phyloP scores from a whole-genome alignment of 2,113 vertebrate species.

The Kryptolebias marmoratus region DNA sequence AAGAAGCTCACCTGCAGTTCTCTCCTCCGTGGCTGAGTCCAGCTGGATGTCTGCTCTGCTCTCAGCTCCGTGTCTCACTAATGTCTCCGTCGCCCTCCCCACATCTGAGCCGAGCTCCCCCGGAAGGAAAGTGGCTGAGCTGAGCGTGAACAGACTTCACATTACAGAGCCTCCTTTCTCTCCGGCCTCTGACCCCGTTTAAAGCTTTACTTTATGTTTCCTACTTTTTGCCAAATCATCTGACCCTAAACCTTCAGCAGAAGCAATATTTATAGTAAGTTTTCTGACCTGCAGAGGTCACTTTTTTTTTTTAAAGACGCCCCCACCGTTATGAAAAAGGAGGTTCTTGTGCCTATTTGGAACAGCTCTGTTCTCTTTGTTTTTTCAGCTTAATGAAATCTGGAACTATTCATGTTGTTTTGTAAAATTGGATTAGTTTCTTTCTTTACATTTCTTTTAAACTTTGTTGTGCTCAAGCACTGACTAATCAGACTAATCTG shows the following conservation, averaged over 20 bases:
- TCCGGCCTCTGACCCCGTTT: neutral
- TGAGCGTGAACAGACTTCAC: slow-evolving; percentile 15
- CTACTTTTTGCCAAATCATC: neutral
- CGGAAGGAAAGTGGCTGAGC: slow-evolving; percentile 19
- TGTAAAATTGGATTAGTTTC: too few relatives aligned
- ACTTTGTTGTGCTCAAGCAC: too few relatives aligned
- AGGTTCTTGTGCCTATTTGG: neutral
- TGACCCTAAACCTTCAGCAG: too few relatives aligned
- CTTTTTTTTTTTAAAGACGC: neutral
- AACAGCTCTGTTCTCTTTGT: too few relatives aligned
- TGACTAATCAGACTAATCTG: too few relatives aligned
- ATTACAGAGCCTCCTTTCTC: neutral
- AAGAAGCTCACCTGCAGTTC: slow-evolving; percentile 36
- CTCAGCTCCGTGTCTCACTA: slow-evolving; percentile 10
- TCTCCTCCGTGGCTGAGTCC: slow-evolving; percentile 17
- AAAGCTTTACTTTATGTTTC: neutral
- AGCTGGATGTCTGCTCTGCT: slow-evolving; percentile 23
- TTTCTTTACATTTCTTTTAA: too few relatives aligned
- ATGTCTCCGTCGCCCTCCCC: slow-evolving; percentile 35
- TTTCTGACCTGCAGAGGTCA: too few relatives aligned
- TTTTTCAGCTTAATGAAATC: too few relatives aligned
- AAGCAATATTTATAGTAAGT: too few relatives aligned
- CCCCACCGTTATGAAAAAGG: too few relatives aligned
- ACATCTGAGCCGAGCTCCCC: slow-evolving; percentile 14
- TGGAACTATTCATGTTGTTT: too few relatives aligned